Evolutionary conservation across 2,797 vertebrate species (phyloP).

Genomic region (Antennarius maculatus): DNA sequence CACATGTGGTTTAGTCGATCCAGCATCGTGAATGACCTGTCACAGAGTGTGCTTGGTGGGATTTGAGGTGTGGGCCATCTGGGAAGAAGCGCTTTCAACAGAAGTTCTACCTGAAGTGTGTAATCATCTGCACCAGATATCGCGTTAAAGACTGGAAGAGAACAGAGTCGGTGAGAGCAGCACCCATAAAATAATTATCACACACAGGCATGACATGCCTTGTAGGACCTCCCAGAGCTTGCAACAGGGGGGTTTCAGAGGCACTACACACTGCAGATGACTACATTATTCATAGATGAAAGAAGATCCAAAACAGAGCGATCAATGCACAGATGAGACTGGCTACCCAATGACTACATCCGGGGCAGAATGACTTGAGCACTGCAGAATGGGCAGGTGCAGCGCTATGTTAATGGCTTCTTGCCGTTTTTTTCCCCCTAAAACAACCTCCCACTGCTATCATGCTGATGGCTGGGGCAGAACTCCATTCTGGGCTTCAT

Average conservation of each 20-base stretch:
- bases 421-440: constrained; percentile 21
- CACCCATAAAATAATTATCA: constrained; percentile 73
- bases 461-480: constrained; percentile 18
- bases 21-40: constrained; percentile 29
- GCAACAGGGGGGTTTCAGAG: constrained; percentile 49
- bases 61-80: constrained; percentile 11
- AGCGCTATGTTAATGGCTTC: constrained; percentile 43
- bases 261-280: constrained; percentile 62
- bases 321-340: constrained; percentile 74
- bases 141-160: constrained; percentile 2
- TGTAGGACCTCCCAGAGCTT: constrained; percentile 42
- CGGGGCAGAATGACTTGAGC: constrained; percentile 46
- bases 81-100: constrained; percentile 9
- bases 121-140: constrained; percentile 35
- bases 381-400: constrained; percentile 53
- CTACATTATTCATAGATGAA: constrained; percentile 80
- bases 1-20: constrained; percentile 30
- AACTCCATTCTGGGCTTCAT: constrained; percentile 33
- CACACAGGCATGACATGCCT: constrained; percentile 62
- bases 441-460: constrained; percentile 55
- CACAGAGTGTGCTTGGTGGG: constrained; percentile 12
- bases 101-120: constrained; percentile 41
- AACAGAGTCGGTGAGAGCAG: constrained; percentile 16
- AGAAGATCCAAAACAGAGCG: constrained; percentile 70
- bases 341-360: constrained; percentile 49